These are phyloP conservation scores for Agapornis canus DNA, from an alignment of 2,797 vertebrate genomes.

Conservation along the genomic window DNA sequence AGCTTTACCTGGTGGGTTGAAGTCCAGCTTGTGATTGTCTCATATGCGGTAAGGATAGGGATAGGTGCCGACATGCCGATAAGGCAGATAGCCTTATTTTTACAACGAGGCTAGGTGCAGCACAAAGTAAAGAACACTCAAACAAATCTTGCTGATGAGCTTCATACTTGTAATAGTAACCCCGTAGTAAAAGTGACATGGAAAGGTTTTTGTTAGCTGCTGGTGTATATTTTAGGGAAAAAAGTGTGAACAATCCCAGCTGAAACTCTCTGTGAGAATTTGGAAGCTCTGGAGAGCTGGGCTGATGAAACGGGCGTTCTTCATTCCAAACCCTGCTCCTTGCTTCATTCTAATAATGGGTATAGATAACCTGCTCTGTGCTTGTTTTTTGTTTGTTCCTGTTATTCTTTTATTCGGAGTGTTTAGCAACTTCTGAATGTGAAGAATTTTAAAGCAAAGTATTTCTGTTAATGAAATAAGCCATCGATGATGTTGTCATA, in stretches of 20 bases:
- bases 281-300: not conserved
- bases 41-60: fast-evolving
- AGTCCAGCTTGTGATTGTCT: not conserved
- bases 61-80: not conserved
- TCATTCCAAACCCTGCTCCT: not conserved
- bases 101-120: fast-evolving
- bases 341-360: constrained; percentile 1
- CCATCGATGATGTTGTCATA: not conserved
- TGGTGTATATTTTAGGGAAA: not conserved
- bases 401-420: not conserved
- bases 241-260: not conserved
- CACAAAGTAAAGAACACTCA: not conserved
- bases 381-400: not conserved
- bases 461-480: not conserved
- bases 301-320: not conserved
- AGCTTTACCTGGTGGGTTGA: not conserved
- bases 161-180: not conserved
- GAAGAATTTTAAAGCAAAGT: not conserved
- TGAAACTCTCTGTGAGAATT: not conserved
- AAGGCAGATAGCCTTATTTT: not conserved
- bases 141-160: not conserved
- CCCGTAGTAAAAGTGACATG: not conserved
- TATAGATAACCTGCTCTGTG: not conserved
- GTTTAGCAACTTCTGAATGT: not conserved
- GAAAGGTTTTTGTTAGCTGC: not conserved